Base-by-base conservation (phyloP, 2,888 invertebrate species). In the Lagria hirta region DNA sequence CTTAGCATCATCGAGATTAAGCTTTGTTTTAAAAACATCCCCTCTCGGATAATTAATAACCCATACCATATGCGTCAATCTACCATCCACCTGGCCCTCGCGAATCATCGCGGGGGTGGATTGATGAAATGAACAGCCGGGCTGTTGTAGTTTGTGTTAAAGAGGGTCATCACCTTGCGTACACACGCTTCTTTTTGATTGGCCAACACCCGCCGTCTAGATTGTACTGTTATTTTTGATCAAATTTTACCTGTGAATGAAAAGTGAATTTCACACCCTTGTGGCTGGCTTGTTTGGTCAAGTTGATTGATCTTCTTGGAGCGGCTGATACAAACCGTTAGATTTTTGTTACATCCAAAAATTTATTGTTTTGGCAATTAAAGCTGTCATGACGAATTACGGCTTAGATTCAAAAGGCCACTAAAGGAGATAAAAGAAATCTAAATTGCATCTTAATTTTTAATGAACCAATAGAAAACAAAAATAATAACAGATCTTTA, bases 251-350 rank as follows among this genome's bases (percentile, higher is more conserved):
- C 44, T 44, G 45, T 30, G 45, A 35, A 46, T 46, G 45, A 41
- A 46, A 38, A 46, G 40, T 41, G 41, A 41, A 46, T 41, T 46
- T 46, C 41, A 45, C 45, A 46, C 45, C 40, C 40, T 17, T 12
- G n/a, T n/a, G n/a, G n/a, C n/a, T n/a, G n/a, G n/a, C n/a, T n/a
- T n/a, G n/a, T n/a, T n/a, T n/a, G 7, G 18, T 38, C 32, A 33
- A 22, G 30, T 27, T 44, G 44, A 37, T 37, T 30, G 44, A 44
- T 37, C 33, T 44, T 26, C 21, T 7, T 7, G n/a, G 13, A 17
- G 8, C 20, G 10, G 14, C 21, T 11, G 23, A 24, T 10, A 13
- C 1, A 14, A 16, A 41, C 41, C 41, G 41, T 41, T 41, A 41
- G 23, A 22, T n/a, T n/a, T n/a, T n/a, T n/a, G n/a, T n/a, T n/a